Base-by-base conservation (phyloP, 2,113 vertebrate species). In the Odobenus rosmarus region DNA sequence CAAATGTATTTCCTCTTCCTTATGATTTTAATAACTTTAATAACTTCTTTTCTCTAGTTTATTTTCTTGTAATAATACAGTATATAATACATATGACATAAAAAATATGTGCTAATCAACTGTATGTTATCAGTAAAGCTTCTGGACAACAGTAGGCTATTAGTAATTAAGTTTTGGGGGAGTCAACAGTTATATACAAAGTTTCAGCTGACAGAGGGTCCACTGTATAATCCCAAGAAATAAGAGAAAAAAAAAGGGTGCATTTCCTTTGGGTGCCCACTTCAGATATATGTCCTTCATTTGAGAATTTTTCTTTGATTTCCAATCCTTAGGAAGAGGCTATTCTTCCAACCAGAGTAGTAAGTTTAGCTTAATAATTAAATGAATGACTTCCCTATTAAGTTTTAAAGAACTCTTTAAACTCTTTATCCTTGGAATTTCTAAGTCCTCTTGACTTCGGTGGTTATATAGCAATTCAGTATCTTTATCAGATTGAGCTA, bases 291-390 rank as follows among this genome's bases (percentile, higher is more conserved):
- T 19, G 57, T 14, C 8, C 6, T 80, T 62, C 26, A 77, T 57
- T 46, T 36, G 39, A 83, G 39, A 33, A 89, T 87, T 96, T 88
- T 21, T 81, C 33, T 87, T 82, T 77, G 4, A 81, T 83, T 95
- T 55, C 57, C 15, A 93, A 80, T 57, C 33, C 67, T 95, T 87
- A 67, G 7, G 84, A 80, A 88, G 42, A 90, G 46, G 87, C 49
- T 94, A 18, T 31, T 92, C 42, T 2, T 57, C 10, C 55, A 95
- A 74, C 5, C 15, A 64, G 26, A 88, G 33, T 46, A 79, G 7
- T 7, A 83, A 33, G 31, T 42, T 64, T 72, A 31, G 16, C 49
- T 16, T 88, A 83, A 49, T 76, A 96, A 89, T 86, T 84, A 83
- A 90, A 86, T 51, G 16, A 89, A n/a, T 92, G 62, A 59, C 12